Evolutionary conservation across 2,888 invertebrate genomes (phyloP), one percentile per base, ranked within the genome.

Genomic region (Melitaea athalia): DNA sequence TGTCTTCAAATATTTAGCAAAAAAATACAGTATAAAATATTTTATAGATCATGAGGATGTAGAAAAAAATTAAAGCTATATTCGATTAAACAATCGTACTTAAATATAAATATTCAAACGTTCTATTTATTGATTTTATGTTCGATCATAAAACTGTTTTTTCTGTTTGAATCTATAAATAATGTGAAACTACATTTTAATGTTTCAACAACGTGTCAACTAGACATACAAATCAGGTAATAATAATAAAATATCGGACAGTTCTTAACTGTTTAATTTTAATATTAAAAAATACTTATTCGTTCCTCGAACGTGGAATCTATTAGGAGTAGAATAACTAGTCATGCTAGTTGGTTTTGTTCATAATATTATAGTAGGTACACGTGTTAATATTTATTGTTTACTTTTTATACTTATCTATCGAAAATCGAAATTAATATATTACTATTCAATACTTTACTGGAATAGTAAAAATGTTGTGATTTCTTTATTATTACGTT

Each of bases 301-400:
- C 38, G 38, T 38, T n/a, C 53, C 14, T 55, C 53, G 60, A 47
- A 63, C 49, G 49, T 60, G 59, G 64, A 63, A 68, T 65, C 59
- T 65, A 63, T 49, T 68, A 71, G 45, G 68, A 68, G 63, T 69
- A 64, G 11, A 14, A 10, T 38, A 3, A 38, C 5, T 38, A 38
- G 38, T 38, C 38, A 5, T 38, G 38, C 38, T 8, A 38, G 1
- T 1, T 38, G 38, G 38, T 7, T 38, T 38, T 38, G 8, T 8
- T 38, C 8, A 38, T 38, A 5, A 7, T 38, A 38, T 38, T 2
- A n/a, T n/a, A 7, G 38, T 38, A 24, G 24, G 24, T 24, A 3
- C 24, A 24, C 1, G 24, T 24, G 24, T 24, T 24, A 24, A 3
- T 1, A 24, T 24, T 24, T 24, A n/a, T n/a, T n/a, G n/a, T n/a